Conservation (phyloP, 2,113 vertebrate species). For the Puma concolor region DNA sequence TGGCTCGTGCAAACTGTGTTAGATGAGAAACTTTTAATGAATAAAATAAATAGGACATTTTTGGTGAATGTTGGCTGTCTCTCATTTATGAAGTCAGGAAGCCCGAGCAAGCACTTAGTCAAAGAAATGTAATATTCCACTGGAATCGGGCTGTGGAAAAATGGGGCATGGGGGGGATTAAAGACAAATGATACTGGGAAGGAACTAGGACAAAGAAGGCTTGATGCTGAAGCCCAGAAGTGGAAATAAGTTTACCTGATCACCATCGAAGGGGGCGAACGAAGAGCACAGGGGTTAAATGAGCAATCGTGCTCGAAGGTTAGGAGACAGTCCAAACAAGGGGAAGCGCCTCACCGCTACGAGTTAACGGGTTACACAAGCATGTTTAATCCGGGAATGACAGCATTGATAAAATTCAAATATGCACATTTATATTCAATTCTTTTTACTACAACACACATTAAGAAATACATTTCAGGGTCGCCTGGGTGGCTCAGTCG, state of each 20-base stretch:
- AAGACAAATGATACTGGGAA: neutral
- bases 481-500: too few species aligned
- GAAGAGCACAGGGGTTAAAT: neutral
- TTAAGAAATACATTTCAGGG: neutral
- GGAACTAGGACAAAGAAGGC: neutral
- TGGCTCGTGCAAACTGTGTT: neutral
- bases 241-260: neutral
- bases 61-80: neutral
- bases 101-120: neutral
- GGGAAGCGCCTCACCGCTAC: neutral
- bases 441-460: neutral
- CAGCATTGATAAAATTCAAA: neutral
- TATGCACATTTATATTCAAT: neutral
- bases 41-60: neutral
- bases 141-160: neutral
- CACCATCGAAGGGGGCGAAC: neutral
- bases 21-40: neutral
- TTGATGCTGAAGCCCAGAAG: neutral
- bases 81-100: conserved; percentile 13
- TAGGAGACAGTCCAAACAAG: neutral
- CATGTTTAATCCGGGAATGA: neutral
- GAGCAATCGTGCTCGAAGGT: neutral
- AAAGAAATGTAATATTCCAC: neutral
- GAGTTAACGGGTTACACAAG: neutral
- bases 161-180: neutral